Evolutionary conservation across 2,113 vertebrate species (phyloP).

Genomic region (Corythaixoides concolor): DNA sequence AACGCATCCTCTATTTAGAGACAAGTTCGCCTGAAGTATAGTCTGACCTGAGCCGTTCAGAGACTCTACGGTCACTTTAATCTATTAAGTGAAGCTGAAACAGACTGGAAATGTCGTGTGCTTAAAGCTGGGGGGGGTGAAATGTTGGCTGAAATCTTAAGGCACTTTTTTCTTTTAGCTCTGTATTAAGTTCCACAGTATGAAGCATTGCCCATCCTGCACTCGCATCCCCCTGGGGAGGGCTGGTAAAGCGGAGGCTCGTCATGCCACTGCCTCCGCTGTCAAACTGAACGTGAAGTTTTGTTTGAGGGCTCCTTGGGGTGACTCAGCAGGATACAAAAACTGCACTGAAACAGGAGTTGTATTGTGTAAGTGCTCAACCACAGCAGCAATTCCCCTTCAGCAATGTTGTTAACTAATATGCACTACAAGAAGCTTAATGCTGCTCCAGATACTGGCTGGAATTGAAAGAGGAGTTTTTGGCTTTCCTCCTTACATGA

Average conservation of each 20-base stretch:
- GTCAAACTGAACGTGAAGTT: not conserved
- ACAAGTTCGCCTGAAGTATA: not conserved
- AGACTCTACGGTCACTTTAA: not conserved
- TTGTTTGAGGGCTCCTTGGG: constrained; percentile 18
- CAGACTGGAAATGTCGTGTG: not conserved
- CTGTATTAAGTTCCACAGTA: not conserved
- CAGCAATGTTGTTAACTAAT: constrained; percentile 33
- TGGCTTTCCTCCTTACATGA: not conserved
- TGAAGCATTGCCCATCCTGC: not conserved
- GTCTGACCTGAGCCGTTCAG: not conserved
- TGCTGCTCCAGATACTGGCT: not conserved
- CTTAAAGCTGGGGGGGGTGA: not conserved
- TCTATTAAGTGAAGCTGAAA: constrained; percentile 26
- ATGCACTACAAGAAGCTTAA: not conserved
- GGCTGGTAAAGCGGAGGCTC: not conserved
- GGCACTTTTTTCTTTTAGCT: not conserved
- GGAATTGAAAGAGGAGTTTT: not conserved
- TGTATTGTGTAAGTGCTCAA: not conserved
- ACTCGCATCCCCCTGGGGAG: not conserved
- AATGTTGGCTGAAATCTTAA: not conserved
- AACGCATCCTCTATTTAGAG: not conserved
- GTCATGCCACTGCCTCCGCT: not conserved
- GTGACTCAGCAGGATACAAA: constrained; percentile 50
- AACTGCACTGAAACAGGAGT: constrained; percentile 1
- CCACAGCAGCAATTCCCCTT: constrained; percentile 7